A percentile compares a stretch with the other conserved stretches of the same genome.
phyloP scores from a whole-genome alignment of 1,140 invertebrate species.

The Adelges cooleyi region DNA sequence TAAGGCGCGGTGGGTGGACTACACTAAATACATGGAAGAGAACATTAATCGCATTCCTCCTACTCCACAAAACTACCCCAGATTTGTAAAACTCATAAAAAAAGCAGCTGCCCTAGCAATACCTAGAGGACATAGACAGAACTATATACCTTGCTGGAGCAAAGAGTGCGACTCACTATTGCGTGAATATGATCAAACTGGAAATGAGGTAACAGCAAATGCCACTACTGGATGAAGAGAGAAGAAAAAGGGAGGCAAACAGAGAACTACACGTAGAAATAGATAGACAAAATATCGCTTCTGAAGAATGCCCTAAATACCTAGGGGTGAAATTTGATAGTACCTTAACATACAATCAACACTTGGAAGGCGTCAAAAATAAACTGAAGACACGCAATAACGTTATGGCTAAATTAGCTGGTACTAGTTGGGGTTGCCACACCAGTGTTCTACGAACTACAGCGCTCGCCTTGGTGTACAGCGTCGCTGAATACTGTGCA shows the following conservation, averaged over 20 bases:
- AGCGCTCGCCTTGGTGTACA: background rate
- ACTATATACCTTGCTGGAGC: background rate
- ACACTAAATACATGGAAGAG: background rate
- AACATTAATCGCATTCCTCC: background rate
- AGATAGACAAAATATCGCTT: background rate
- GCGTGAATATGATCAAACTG: background rate
- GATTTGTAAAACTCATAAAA: background rate
- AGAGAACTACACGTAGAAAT: background rate
- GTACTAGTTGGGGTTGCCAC: background rate
- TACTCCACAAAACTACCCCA: background rate
- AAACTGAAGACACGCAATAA: constrained; percentile 4
- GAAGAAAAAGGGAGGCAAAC: background rate
- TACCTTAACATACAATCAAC: background rate
- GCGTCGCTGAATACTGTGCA: background rate
- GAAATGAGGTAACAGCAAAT: background rate
- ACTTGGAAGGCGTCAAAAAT: background rate
- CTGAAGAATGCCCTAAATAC: background rate
- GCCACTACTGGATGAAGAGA: background rate
- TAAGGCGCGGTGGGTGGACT: background rate
- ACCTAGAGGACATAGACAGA: background rate
- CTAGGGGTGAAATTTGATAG: constrained; percentile 12
- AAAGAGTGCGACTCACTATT: background rate
- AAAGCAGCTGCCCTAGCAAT: background rate
- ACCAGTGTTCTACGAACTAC: background rate
- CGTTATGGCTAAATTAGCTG: background rate